A percentile compares a stretch with the other conserved stretches of the same genome.
These are phyloP conservation scores for Leptinotarsa texana DNA, from an alignment of 1,140 invertebrate genomes.

Conservation along the genomic window DNA sequence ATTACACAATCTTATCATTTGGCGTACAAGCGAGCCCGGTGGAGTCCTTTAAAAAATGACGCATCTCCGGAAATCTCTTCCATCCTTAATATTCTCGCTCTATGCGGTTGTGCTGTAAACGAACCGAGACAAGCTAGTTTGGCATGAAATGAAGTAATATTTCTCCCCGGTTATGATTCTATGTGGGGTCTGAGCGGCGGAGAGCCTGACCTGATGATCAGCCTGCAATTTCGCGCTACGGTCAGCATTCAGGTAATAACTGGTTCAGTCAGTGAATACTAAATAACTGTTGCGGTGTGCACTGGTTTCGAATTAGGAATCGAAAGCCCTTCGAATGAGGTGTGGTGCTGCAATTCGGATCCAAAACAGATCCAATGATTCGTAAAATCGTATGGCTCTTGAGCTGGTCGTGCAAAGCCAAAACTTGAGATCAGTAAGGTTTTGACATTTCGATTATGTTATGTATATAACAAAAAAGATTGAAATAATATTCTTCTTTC, in stretches of 20 bases:
- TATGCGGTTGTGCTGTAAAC: constrained; percentile 1
- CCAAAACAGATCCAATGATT: too few species aligned
- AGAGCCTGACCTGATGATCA: constrained; percentile 10
- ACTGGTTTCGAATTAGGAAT: neutral
- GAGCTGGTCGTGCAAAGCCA: too few species aligned
- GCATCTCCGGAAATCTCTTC: neutral
- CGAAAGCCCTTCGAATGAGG: neutral
- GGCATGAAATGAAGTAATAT: constrained; percentile 20
- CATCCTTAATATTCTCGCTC: neutral
- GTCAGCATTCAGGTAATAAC: constrained; percentile 27
- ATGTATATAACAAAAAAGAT: too few species aligned
- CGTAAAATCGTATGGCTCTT: too few species aligned
- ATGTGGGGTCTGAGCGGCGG: constrained; percentile 7
- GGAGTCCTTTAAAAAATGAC: neutral
- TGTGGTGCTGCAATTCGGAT: too few species aligned
- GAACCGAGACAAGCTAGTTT: constrained; percentile 16
- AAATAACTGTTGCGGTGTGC: constrained; percentile 4
- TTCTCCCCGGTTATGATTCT: constrained; percentile 9
- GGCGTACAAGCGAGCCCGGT: neutral
- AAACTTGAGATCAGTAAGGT: too few species aligned
- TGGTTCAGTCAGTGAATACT: constrained; percentile 13
- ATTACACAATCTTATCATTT: too few species aligned
- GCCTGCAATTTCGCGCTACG: constrained; percentile 19
- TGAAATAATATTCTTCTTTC: too few species aligned
- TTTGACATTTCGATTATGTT: too few species aligned